phyloP scores from a whole-genome alignment of 2,888 invertebrate species.

The Cataglyphis altisquamis region DNA sequence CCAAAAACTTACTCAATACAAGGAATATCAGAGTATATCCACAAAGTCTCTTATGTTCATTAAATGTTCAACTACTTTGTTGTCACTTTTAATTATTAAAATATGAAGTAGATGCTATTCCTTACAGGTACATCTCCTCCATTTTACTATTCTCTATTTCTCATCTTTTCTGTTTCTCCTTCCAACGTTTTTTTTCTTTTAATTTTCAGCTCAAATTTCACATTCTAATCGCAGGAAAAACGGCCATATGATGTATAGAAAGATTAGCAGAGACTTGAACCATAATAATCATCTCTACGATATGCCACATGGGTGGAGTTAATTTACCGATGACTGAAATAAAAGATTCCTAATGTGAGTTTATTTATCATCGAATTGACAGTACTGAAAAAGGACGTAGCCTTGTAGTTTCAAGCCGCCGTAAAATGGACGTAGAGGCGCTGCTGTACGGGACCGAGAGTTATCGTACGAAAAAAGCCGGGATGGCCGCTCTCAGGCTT shows the following conservation, averaged over 20 bases:
- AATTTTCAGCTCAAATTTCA: not conserved
- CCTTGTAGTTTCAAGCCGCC: too few relatives aligned
- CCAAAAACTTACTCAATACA: not conserved
- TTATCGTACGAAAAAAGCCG: too few relatives aligned
- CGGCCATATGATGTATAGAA: too few relatives aligned
- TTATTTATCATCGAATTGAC: too few relatives aligned
- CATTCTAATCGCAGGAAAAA: not conserved
- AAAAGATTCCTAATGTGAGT: not conserved
- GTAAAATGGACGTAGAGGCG: too few relatives aligned
- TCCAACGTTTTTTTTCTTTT: not conserved
- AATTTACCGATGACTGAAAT: slow-evolving; percentile 6
- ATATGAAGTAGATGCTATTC: not conserved
- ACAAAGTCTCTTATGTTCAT: not conserved
- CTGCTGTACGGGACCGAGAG: too few relatives aligned
- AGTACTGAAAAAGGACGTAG: not conserved
- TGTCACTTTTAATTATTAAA: not conserved
- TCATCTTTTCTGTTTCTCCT: not conserved
- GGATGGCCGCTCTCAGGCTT: too few relatives aligned
- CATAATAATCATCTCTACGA: too few relatives aligned
- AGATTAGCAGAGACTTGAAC: not conserved
- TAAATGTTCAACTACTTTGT: not conserved
- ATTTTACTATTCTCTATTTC: not conserved
- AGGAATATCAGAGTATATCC: not conserved
- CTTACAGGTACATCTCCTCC: not conserved
- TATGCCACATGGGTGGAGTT: too few relatives aligned